Percentiles rank a stretch among this genome's conserved stretches.
Conservation (phyloP, 2,113 vertebrate genomes). For the Onychostoma macrolepis region DNA sequence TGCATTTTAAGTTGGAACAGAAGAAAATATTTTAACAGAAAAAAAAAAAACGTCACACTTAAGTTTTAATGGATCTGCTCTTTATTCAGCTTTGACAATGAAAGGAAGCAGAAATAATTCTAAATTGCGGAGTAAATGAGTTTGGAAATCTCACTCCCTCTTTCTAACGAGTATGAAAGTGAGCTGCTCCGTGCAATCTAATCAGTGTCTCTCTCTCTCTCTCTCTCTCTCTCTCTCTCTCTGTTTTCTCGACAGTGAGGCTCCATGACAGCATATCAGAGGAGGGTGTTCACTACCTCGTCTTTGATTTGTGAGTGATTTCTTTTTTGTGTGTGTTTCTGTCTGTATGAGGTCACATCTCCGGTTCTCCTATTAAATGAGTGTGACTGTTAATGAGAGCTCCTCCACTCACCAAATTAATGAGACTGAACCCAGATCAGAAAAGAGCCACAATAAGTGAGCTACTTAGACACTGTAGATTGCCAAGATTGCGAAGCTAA, state of each 20-base stretch:
- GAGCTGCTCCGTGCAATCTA: conserved; percentile 34
- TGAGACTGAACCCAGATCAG: background rate
- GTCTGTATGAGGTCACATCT: background rate
- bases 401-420: background rate
- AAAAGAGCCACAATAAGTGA: background rate
- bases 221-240: background rate
- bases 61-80: background rate
- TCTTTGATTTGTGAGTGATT: conserved; percentile 58
- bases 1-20: background rate
- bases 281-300: conserved; percentile 58
- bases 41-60: background rate
- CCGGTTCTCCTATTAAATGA: background rate
- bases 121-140: conserved; percentile 33
- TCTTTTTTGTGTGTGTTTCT: background rate
- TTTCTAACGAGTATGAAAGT: conserved; percentile 19
- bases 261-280: conserved; percentile 60
- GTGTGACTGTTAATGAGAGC: conserved; percentile 16
- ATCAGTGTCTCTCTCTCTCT: conserved; percentile 16
- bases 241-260: conserved; percentile 38
- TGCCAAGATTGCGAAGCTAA: background rate
- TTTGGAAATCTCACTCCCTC: background rate
- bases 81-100: background rate
- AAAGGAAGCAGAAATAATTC: conserved; percentile 42
- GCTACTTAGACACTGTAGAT: background rate
- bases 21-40: background rate